Evolutionary conservation across 2,797 vertebrate genomes (phyloP), one percentile per base, ranked within the genome.

Genomic region (Neosilurus mollespiculum): DNA sequence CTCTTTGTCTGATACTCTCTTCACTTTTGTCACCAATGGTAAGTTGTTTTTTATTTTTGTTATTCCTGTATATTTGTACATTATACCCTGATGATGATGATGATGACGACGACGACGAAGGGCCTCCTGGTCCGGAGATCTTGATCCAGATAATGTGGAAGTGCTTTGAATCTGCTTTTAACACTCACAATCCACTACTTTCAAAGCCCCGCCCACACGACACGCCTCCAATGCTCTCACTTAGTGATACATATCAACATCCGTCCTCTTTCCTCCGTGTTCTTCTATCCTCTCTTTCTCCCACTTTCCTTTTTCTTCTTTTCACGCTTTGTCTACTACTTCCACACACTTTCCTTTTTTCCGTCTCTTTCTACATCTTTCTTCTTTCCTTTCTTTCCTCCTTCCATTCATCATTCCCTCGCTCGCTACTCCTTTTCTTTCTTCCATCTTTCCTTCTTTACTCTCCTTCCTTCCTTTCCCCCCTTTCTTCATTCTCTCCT

Each of bases 21-120:
- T 96, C 93, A 92, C 93, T 24, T 97, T 97, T 89, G 89, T 89
- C 89, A 93, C 93, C 8, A 90, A 93, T 20, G 96, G 96, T 97
- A 95, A 97, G 96, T 51, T 0, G 26, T 49, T 26, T 30, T 12
- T 0, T 49, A 54, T 51, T 43, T 18, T 34, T 34, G 3, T 67
- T 67, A 7, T 34, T 67, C 26, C 54, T 30, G 51, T 22, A 5
- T 11, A 49, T 51, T 15, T 62, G 12, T 43, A 15, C 30, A n/a
- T n/a, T 77, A 2, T 30, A 26, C 4, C 7, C 7, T 10, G 22
- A 75, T 26, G 6, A 54, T 76, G 51, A 6, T 59, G 24, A 34
- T 66, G 26, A 62, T 64, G 62, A 26, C n/a, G 61, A 30, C 15
- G 4, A 30, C 14, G 73, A 76, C 22, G 70, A 54, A 26, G 51